Conservation (phyloP, 1,140 invertebrate genomes). For the Lepidurus packardi region DNA sequence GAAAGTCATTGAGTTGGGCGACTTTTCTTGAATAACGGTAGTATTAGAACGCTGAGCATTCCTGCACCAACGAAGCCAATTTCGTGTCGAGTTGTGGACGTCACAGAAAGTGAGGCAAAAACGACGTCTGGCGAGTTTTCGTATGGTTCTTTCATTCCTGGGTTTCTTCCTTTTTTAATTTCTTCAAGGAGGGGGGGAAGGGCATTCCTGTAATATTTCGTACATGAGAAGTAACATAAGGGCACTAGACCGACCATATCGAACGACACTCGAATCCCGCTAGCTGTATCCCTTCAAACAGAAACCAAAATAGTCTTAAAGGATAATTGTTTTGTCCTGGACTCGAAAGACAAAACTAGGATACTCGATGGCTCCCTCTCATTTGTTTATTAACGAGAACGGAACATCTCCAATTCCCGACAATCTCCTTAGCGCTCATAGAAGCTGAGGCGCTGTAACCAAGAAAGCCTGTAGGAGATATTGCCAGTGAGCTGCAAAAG, state of each 20-base stretch:
- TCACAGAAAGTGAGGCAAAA: background rate
- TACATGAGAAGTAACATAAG: background rate
- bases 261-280: background rate
- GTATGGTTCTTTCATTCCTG: background rate
- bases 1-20: background rate
- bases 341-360: background rate
- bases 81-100: background rate
- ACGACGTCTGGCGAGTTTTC: background rate
- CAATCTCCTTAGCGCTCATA: conserved; percentile 18
- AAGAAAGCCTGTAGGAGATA: conserved; percentile 1
- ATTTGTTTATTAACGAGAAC: conserved; percentile 5
- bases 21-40: background rate
- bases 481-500: background rate
- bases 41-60: background rate
- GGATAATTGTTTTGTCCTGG: background rate
- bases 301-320: conserved; percentile 5
- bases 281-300: background rate
- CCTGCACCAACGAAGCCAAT: background rate
- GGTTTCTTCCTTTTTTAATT: background rate
- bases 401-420: background rate
- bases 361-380: background rate
- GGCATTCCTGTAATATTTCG: background rate
- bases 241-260: background rate
- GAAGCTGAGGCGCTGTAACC: background rate
- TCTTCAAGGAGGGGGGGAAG: background rate